These are phyloP conservation scores for Otus sunia DNA, from an alignment of 2,113 vertebrate genomes.

Conservation along the genomic window DNA sequence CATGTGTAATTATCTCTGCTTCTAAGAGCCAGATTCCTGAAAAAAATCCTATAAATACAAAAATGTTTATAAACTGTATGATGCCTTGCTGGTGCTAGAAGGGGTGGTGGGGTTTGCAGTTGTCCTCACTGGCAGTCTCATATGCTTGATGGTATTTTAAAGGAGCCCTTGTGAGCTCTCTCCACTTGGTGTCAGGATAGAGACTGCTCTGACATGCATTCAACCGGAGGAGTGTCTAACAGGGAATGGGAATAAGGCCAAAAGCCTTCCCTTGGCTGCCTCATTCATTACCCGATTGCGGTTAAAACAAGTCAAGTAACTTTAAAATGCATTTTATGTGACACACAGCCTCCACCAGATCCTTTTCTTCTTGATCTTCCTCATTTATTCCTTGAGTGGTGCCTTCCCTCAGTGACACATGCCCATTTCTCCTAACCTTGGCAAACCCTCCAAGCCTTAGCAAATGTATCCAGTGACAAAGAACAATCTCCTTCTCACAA, in stretches of 20 bases:
- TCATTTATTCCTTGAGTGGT: neutral
- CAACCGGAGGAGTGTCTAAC: neutral
- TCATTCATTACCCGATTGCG: neutral
- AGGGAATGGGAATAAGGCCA: neutral
- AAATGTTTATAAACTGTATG: neutral
- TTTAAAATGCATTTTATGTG: neutral
- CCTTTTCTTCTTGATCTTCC: neutral
- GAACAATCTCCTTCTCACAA: neutral
- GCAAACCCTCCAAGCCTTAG: neutral
- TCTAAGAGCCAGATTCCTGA: neutral
- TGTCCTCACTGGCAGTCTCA: neutral
- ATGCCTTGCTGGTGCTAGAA: neutral
- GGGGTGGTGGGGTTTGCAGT: fast-evolving
- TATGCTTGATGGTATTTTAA: neutral
- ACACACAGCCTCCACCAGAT: neutral
- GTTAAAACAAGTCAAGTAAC: neutral
- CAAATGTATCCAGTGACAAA: neutral
- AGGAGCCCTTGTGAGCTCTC: neutral
- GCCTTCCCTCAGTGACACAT: neutral
- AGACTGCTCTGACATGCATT: neutral
- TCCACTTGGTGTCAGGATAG: constrained; percentile 58
- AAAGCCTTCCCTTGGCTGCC: neutral
- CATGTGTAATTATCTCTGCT: neutral
- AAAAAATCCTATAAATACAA: neutral
- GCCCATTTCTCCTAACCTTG: neutral